Evolutionary conservation across 2,113 vertebrate species (phyloP).

Genomic region (Pomatostomus ruficeps): DNA sequence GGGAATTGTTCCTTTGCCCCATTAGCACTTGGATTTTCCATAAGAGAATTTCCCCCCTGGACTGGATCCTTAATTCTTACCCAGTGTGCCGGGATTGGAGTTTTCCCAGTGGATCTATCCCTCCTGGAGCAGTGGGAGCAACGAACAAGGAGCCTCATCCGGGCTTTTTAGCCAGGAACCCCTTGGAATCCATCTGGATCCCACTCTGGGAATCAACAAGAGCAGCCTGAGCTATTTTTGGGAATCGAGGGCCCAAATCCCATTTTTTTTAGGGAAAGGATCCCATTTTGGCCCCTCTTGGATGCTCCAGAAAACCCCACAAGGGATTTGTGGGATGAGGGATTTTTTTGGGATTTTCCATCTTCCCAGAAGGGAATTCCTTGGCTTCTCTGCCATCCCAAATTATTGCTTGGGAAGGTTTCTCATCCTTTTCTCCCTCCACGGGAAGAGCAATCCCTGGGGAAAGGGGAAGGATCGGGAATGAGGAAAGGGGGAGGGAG

Average conservation of each 20-base stretch:
- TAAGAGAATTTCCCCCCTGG: neutral
- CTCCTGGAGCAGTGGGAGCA: rapidly evolving
- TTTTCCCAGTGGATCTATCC: neutral
- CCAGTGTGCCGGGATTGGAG: neutral
- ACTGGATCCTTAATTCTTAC: neutral
- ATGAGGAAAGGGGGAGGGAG: neutral
- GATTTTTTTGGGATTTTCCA: conserved; percentile 40
- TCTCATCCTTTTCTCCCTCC: neutral
- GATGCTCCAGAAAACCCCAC: conserved; percentile 42
- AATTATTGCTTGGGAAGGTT: neutral
- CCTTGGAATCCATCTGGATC: neutral
- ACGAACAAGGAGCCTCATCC: neutral
- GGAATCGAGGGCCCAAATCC: neutral
- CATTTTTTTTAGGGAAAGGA: conserved; percentile 5
- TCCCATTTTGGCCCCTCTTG: conserved; percentile 39
- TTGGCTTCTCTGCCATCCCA: conserved; percentile 29
- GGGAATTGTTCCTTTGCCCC: conserved; percentile 34
- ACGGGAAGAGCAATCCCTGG: neutral
- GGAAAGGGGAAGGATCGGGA: neutral
- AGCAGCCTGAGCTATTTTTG: neutral
- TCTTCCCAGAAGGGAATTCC: conserved; percentile 68
- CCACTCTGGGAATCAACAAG: neutral
- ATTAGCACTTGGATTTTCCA: conserved; percentile 11
- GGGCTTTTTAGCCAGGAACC: neutral
- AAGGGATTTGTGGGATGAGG: neutral